A percentile compares a stretch with the other conserved stretches of the same genome.
Conservation (phyloP, 1,140 invertebrate genomes). For the Cyclina sinensis region DNA sequence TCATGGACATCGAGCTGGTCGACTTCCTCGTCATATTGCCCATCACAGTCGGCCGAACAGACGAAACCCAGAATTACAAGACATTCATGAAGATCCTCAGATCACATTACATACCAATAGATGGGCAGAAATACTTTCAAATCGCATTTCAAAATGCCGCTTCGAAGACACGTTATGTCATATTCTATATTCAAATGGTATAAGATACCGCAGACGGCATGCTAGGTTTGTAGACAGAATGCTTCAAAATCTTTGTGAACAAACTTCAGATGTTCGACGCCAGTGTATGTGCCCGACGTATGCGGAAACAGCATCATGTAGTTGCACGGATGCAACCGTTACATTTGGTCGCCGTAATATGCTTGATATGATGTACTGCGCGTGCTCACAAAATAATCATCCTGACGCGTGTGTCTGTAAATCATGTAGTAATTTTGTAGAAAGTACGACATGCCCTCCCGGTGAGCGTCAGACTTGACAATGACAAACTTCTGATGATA, state of each 20-base stretch:
- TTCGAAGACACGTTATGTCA: slow-evolving; percentile 34
- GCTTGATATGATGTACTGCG: slow-evolving; percentile 19
- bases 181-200: not conserved
- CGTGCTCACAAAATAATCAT: not conserved
- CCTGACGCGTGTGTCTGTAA: not conserved
- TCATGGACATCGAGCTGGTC: not conserved
- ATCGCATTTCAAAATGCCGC: slow-evolving; percentile 9
- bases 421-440: not conserved
- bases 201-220: no score
- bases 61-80: not conserved
- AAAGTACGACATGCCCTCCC: not conserved
- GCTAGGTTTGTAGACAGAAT: no score
- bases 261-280: not conserved
- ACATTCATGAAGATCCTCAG: no score
- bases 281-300: slow-evolving; percentile 21
- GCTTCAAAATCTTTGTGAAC: not conserved
- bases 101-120: not conserved
- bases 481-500: not conserved
- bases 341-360: not conserved
- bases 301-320: not conserved
- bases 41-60: no score
- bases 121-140: slow-evolving; percentile 31
- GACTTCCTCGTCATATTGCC: no score
- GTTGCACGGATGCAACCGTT: not conserved
- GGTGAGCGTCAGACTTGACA: slow-evolving; percentile 21